phyloP scores from a whole-genome alignment of 2,797 vertebrate species.

The Megalops cyprinoides region DNA sequence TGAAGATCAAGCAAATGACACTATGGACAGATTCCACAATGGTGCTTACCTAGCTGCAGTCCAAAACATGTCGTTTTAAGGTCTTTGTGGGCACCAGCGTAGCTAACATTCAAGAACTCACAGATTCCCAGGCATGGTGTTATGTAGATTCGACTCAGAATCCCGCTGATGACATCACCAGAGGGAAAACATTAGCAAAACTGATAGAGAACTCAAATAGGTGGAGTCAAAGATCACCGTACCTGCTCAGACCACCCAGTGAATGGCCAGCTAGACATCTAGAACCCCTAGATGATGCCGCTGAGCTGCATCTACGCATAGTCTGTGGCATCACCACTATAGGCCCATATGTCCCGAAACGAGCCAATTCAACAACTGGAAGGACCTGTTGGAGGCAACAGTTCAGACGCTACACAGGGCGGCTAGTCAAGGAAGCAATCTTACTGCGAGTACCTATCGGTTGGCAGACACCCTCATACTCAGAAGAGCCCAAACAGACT shows the following conservation, averaged over 20 bases:
- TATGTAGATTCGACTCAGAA: neutral
- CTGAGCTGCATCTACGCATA: neutral
- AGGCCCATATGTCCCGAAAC: neutral
- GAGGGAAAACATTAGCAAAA: neutral
- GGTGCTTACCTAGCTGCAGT: neutral
- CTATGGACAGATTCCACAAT: slow-evolving; percentile 21
- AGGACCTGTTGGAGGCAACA: neutral
- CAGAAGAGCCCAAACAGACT: too few relatives aligned
- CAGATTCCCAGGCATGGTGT: neutral
- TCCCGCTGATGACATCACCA: neutral
- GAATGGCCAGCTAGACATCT: neutral
- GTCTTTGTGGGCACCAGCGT: neutral
- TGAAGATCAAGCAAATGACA: neutral
- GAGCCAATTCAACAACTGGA: neutral
- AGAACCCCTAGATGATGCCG: neutral
- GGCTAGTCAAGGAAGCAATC: neutral
- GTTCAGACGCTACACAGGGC: slow-evolving; percentile 3
- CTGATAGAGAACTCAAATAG: neutral
- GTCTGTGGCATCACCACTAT: slow-evolving; percentile 1
- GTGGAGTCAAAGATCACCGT: slow-evolving; percentile 2
- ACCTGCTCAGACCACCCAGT: neutral
- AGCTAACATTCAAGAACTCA: neutral
- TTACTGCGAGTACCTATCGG: too few relatives aligned
- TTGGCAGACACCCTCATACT: too few relatives aligned
- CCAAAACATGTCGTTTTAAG: neutral